A percentile compares a stretch with the other conserved stretches of the same genome.
Conservation (phyloP, 2,797 vertebrate genomes). For the Sciurus carolinensis region DNA sequence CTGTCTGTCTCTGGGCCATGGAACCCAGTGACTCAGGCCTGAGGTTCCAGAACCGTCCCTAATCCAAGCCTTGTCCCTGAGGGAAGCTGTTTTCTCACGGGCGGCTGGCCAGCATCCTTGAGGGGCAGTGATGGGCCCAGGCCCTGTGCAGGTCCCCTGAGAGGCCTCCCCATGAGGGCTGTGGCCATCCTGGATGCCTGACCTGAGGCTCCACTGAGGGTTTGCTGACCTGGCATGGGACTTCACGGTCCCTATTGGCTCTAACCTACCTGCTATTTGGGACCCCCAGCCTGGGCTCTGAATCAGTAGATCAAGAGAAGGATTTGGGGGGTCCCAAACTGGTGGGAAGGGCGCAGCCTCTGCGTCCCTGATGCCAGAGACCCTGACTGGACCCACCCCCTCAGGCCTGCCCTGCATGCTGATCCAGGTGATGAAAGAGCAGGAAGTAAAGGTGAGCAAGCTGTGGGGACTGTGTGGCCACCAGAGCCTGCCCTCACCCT, state of each 20-base stretch:
- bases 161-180: neutral
- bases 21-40: neutral
- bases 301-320: neutral
- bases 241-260: neutral
- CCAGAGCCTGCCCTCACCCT: neutral
- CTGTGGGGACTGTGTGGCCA: neutral
- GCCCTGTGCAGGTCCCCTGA: neutral
- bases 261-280: neutral
- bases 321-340: neutral
- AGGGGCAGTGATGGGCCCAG: neutral
- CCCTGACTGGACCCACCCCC: neutral
- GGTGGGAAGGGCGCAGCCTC: fast-evolving
- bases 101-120: neutral
- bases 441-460: slow-evolving; percentile 58
- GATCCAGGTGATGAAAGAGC: slow-evolving; percentile 12
- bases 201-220: neutral
- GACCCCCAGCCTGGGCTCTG: neutral
- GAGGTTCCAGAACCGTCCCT: neutral
- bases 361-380: neutral
- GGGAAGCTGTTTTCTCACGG: neutral
- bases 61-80: neutral
- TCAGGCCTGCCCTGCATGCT: neutral
- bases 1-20: neutral
- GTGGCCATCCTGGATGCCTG: neutral
- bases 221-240: neutral